phyloP scores from a whole-genome alignment of 1,140 invertebrate species.

The Leptinotarsa undecemlineata region DNA sequence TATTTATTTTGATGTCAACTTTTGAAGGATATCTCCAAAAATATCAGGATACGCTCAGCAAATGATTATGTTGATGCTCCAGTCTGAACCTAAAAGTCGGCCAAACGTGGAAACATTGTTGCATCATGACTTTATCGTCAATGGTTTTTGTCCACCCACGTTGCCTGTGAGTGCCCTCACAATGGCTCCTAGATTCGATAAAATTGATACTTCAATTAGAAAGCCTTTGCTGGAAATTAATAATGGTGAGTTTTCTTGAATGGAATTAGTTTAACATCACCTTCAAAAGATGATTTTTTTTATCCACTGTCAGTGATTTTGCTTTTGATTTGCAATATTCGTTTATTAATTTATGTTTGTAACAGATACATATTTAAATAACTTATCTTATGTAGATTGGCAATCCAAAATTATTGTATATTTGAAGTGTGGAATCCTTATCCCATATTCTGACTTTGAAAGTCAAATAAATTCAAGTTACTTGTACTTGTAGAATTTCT shows the following conservation, averaged over 20 bases:
- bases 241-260: constrained; percentile 42
- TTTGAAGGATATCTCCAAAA: constrained; percentile 68
- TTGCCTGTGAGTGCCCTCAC: constrained; percentile 89
- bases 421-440: too few species aligned
- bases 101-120: constrained; percentile 78
- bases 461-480: too few species aligned
- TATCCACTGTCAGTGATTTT: too few species aligned
- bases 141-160: constrained; percentile 78
- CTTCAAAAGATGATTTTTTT: too few species aligned
- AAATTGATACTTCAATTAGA: constrained; percentile 60
- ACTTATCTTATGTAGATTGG: too few species aligned
- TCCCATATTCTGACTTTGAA: too few species aligned
- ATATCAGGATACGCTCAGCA: constrained; percentile 72
- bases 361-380: too few species aligned
- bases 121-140: constrained; percentile 69
- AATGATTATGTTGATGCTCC: constrained; percentile 84
- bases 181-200: constrained; percentile 85
- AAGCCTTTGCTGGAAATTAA: constrained; percentile 74
- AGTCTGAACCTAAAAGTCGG: constrained; percentile 78
- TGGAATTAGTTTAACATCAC: neutral
- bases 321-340: too few species aligned
- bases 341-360: too few species aligned
- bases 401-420: too few species aligned
- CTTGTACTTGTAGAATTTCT: too few species aligned
- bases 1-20: constrained; percentile 11